Conservation (phyloP, 1,140 invertebrate species). For the Panulirus ornatus region DNA sequence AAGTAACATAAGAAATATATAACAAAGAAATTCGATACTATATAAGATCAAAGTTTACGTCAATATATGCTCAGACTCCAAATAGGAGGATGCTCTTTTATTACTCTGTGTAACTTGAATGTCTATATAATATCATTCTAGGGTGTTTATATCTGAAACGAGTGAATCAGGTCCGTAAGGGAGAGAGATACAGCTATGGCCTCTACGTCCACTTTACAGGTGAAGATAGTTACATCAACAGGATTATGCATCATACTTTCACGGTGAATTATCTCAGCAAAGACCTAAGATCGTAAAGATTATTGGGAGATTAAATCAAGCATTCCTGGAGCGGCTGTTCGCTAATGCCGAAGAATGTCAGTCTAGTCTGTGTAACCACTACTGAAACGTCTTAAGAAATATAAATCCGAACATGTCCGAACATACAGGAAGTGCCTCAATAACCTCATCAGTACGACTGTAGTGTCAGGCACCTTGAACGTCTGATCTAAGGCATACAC, state of each 20-base stretch:
- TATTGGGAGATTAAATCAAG: not conserved
- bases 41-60: not conserved
- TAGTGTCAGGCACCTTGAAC: no score
- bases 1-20: constrained; percentile 5
- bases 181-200: constrained; percentile 18
- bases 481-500: no score
- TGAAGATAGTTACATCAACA: not conserved
- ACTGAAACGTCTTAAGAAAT: not conserved
- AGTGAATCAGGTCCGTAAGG: not conserved
- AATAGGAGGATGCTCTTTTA: not conserved
- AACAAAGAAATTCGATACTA: not conserved
- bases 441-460: no score
- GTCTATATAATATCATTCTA: no score
- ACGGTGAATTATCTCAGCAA: not conserved
- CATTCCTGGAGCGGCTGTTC: not conserved
- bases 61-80: not conserved
- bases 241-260: not conserved
- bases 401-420: not conserved
- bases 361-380: not conserved
- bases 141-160: not conserved
- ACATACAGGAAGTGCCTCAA: no score
- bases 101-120: not conserved
- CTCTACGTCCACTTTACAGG: constrained; percentile 35
- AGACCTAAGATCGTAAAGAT: not conserved
- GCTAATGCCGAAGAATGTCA: no score